phyloP scores from a whole-genome alignment of 2,113 vertebrate species.

The Vombatus ursinus region DNA sequence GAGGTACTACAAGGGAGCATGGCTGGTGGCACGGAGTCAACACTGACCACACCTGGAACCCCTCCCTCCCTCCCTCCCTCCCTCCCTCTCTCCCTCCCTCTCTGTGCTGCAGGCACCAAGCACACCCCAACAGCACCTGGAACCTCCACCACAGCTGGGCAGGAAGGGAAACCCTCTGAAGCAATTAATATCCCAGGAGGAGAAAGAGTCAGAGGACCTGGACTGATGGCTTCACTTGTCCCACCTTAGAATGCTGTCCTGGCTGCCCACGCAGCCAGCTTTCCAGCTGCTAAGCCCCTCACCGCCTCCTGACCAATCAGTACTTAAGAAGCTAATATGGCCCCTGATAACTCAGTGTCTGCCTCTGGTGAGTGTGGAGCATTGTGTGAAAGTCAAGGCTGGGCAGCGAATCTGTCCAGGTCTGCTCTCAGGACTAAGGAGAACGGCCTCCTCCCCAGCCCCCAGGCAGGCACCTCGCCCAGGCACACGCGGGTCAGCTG shows the following conservation, averaged over 20 bases:
- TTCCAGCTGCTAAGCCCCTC: background rate
- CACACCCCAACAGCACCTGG: background rate
- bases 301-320: background rate
- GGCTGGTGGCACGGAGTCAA: background rate
- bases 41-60: background rate
- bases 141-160: background rate
- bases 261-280: too few relatives aligned
- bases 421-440: accelerated
- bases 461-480: conserved; percentile 87
- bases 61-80: too few relatives aligned
- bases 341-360: background rate
- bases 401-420: background rate
- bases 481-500: conserved; percentile 91
- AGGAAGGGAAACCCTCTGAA: background rate
- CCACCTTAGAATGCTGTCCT: too few relatives aligned
- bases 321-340: background rate
- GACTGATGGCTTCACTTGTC: too few relatives aligned
- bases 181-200: background rate
- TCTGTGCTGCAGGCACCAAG: background rate
- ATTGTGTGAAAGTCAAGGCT: background rate
- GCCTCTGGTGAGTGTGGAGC: background rate
- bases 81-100: too few relatives aligned
- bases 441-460: accelerated
- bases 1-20: background rate
- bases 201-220: background rate